phyloP scores from a whole-genome alignment of 2,113 vertebrate species.

The Elaphurus davidianus region DNA sequence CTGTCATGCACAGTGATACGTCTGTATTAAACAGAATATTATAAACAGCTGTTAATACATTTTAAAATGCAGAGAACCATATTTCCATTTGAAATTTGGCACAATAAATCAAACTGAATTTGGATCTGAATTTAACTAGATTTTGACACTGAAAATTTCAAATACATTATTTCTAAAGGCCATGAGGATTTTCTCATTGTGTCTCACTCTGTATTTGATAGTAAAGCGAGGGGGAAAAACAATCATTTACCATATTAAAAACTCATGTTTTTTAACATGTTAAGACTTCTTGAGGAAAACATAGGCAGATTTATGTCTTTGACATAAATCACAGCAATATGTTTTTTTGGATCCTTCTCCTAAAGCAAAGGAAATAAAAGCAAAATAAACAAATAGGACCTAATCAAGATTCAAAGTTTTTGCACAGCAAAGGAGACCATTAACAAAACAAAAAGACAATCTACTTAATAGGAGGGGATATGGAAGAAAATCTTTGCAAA shows the following conservation, averaged over 20 bases:
- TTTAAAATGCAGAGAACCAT: slow-evolving; percentile 41
- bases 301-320: background rate
- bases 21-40: background rate
- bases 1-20: background rate
- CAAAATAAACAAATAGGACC: background rate
- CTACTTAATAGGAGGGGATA: background rate
- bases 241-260: slow-evolving; percentile 1
- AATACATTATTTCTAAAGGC: slow-evolving; percentile 23
- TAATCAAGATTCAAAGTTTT: background rate
- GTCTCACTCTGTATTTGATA: slow-evolving; percentile 44
- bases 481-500: background rate
- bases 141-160: background rate
- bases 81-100: slow-evolving; percentile 41
- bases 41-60: background rate
- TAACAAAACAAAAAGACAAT: background rate
- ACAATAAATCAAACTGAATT: slow-evolving; percentile 13
- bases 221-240: background rate
- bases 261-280: background rate
- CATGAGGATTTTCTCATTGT: background rate
- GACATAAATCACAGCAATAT: background rate
- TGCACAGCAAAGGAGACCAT: background rate
- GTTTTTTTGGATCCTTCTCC: background rate
- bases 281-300: background rate
- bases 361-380: background rate
- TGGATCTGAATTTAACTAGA: slow-evolving; percentile 39